Conservation (phyloP, 2,113 vertebrate genomes). For the Psilopogon haemacephalus region DNA sequence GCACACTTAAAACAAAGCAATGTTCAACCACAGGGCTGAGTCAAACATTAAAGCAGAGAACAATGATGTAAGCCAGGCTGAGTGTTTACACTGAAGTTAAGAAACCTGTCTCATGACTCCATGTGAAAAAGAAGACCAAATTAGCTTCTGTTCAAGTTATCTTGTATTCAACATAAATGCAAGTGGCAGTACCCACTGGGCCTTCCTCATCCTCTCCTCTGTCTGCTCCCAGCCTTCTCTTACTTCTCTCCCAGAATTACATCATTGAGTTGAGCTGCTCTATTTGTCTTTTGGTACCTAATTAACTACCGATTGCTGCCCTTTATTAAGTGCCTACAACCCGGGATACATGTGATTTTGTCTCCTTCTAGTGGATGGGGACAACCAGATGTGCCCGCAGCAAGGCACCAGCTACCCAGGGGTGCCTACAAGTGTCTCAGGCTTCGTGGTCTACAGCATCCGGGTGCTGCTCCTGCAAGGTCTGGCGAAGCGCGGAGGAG, state of each 20-base stretch:
- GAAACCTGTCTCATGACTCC: conserved; percentile 1
- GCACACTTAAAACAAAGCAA: background rate
- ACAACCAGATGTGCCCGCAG: background rate
- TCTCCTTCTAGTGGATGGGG: background rate
- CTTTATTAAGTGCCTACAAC: background rate
- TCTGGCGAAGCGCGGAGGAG: background rate
- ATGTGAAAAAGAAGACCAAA: background rate
- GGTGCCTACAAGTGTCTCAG: background rate
- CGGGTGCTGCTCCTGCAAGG: background rate
- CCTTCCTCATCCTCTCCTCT: background rate
- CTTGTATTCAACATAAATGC: background rate
- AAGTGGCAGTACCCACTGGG: background rate
- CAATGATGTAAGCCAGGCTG: background rate
- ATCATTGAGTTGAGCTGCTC: background rate
- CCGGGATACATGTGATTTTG: background rate
- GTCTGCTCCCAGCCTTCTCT: background rate
- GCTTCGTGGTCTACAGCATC: background rate
- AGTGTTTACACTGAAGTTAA: background rate
- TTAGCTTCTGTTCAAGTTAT: background rate
- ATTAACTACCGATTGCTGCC: background rate
- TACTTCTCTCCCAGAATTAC: background rate
- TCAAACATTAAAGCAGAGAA: background rate
- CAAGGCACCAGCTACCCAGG: background rate
- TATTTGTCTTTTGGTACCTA: background rate
- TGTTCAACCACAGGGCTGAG: background rate